A percentile compares a stretch with the other conserved stretches of the same genome.
Evolutionary conservation across 2,113 vertebrate species (phyloP).

Genomic region (Nasalis larvatus): DNA sequence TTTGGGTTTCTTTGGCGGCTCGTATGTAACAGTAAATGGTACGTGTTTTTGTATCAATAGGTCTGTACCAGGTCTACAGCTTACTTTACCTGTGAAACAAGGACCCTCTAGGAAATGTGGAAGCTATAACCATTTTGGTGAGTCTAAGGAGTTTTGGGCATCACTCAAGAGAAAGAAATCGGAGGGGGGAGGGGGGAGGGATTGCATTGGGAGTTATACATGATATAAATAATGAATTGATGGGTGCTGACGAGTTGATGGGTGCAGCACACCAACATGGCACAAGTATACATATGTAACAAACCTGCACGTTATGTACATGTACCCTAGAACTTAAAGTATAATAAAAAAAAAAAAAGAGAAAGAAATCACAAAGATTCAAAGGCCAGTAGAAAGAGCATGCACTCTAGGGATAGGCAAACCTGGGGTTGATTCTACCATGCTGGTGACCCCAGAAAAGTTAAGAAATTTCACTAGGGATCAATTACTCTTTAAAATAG

Average conservation of each 20-base stretch:
- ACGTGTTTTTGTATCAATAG: background rate
- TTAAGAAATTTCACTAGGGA: background rate
- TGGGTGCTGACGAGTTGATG: too few species aligned
- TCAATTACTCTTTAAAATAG: background rate
- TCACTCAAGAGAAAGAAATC: background rate
- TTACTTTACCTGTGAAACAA: slow-evolving; percentile 15
- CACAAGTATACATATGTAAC: too few species aligned
- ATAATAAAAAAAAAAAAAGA: too few species aligned
- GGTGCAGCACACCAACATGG: too few species aligned
- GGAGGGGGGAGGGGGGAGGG: too few species aligned
- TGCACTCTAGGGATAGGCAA: background rate
- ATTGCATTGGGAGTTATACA: too few species aligned
- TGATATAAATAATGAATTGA: too few species aligned
- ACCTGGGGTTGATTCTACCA: background rate
- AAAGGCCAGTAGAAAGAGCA: too few species aligned
- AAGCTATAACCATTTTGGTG: background rate
- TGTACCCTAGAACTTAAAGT: too few species aligned
- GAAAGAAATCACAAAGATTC: background rate
- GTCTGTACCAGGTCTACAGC: background rate
- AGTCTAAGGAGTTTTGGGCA: background rate
- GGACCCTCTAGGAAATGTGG: background rate
- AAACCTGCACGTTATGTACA: too few species aligned
- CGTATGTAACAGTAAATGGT: background rate
- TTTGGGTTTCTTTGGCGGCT: slow-evolving; percentile 8
- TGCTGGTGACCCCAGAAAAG: background rate